Base-by-base conservation (phyloP, 2,888 invertebrate species). In the Mystacides longicornis region DNA sequence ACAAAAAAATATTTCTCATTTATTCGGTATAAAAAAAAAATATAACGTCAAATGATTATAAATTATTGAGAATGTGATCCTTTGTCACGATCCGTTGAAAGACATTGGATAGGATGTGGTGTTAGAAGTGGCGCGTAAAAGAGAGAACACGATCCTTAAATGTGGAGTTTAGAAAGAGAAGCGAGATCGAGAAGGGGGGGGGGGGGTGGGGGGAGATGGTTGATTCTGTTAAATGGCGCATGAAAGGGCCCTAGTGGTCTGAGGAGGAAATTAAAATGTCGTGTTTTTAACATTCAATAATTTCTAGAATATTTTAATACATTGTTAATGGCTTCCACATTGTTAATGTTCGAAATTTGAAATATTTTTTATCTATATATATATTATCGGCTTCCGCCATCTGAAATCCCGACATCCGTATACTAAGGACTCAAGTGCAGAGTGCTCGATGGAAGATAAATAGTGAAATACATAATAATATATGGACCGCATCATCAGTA, bases 261-360 rank as follows among this genome's bases (percentile, higher is more conserved):
- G 48, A 48, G 21, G 31, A 46, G 53, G 53, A 53, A 53, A 53
- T 53, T 53, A 53, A 53, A 53, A 23, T 48, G 53, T 53, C 53
- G 48, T 53, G 37, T 53, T 53, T 47, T 31, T 37, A 47, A 48
- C 45, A 53, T 48, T 53, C 53, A 53, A 53, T 53, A 45, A 53
- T 16, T 16, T 19, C 37, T 16, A 18, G 37, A 47, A 14, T n/a
- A n/a, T n/a, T 18, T 23, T 27, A 47, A 22, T 20, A n/a, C n/a
- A n/a, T n/a, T n/a, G n/a, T n/a, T n/a, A n/a, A n/a, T n/a, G n/a
- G n/a, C 14, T 37, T 3, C 37, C 16, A 37, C 37, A 37, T 37
- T 37, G 37, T 3, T 37, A 37, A 37, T 37, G 14, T 37, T 37
- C 16, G n/a, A 37, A n/a, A n/a, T n/a, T n/a, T n/a, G n/a, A n/a